These are phyloP conservation scores for Bambusicola thoracicus DNA, from an alignment of 2,113 vertebrate genomes.

Conservation along the genomic window DNA sequence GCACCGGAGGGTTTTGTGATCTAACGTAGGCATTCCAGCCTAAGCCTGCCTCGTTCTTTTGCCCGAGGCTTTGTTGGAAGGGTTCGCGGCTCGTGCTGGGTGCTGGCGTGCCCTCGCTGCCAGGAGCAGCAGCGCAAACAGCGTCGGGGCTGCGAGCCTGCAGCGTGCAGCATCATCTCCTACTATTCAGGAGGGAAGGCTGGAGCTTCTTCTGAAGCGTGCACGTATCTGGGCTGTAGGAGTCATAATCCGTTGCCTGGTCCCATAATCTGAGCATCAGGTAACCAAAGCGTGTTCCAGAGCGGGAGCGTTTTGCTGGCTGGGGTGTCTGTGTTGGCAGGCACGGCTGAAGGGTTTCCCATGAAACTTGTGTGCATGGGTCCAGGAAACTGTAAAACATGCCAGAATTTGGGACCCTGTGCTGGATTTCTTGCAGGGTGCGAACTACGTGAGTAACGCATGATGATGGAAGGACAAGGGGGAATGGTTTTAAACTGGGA, in stretches of 20 bases:
- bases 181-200: neutral
- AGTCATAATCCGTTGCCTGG: neutral
- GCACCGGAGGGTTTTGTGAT: neutral
- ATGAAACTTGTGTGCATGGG: neutral
- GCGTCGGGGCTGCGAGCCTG: neutral
- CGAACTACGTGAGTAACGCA: rapidly evolving
- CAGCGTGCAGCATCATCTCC: neutral
- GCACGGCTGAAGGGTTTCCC: neutral
- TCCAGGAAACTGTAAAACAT: neutral
- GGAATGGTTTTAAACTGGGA: too few species aligned
- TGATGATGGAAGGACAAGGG: too few species aligned
- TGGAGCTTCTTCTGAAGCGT: neutral
- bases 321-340: neutral
- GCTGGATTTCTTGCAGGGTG: neutral
- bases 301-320: neutral
- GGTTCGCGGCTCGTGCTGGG: neutral
- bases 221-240: neutral
- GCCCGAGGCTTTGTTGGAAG: neutral
- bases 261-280: neutral
- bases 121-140: neutral
- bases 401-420: neutral
- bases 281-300: neutral
- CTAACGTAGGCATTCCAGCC: neutral
- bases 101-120: neutral
- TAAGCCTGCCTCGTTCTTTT: neutral